Base-by-base conservation (phyloP, 2,113 vertebrate species). In the Brachypodius melanocephalos region DNA sequence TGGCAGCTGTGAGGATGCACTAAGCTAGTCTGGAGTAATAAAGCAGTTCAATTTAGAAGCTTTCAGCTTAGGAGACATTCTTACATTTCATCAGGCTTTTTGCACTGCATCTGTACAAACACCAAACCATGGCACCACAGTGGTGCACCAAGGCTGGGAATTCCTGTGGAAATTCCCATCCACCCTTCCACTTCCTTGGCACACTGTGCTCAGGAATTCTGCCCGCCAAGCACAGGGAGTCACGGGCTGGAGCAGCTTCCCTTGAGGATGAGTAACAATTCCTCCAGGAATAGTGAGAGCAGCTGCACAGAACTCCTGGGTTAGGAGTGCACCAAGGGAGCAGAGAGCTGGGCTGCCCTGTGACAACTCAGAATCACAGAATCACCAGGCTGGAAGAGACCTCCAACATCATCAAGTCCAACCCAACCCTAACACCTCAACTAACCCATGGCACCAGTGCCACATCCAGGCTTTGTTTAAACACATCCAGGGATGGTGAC, bases 301-400 rank as follows among this genome's bases (percentile, higher is more conserved):
- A 83, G 79, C 75, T 71, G 42, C 69, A 42, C 20, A 73, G 24
- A 78, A 48, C 40, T 16, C 36, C 66, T 25, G 69, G 29, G 20
- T n/a, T 3, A 32, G 66, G 46, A 62, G 19, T 0, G 32, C 36
- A 34, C 2, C 2, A 1, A 21, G 6, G 28, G 73, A 3, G 15
- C 1, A n/a, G 31, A 0, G 6, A 90, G 40, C 81, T 43, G 49
- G 28, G 57, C 38, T 71, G 67, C 55, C 20, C 55, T 7, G 49
- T 6, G 52, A 65, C 28, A 76, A 22, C 58, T 54, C 8, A 38
- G 38, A 38, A 38, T 38, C 38, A 38, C 38, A 38, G 38, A 38
- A 38, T 38, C 38, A 38, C 38, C 38, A 38, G 38, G 38, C 38
- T 38, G 38, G 38, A 38, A 38, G 38, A 38, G 38, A 38, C 38